A percentile compares a stretch with the other conserved stretches of the same genome.
Conservation (phyloP, 2,888 invertebrate species). For the Dione juno region DNA sequence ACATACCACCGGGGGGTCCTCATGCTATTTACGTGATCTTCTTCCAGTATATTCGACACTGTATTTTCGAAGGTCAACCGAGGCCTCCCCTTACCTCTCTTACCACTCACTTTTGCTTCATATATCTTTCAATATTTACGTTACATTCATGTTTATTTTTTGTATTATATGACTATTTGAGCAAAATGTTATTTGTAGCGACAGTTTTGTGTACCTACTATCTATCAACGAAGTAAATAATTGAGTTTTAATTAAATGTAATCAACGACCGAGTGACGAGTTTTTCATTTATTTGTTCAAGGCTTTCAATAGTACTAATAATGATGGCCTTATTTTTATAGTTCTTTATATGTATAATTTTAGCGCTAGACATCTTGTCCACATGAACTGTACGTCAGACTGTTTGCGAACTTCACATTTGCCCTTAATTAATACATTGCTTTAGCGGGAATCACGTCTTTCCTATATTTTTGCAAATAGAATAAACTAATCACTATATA, state of each 20-base stretch:
- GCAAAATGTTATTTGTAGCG: neutral
- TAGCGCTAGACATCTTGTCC: neutral
- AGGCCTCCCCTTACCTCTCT: too few relatives aligned
- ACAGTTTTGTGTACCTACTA: slow-evolving; percentile 10
- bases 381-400: neutral
- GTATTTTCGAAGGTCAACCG: too few relatives aligned
- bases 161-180: neutral
- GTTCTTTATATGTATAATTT: neutral
- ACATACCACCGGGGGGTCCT: too few relatives aligned
- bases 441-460: neutral
- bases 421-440: slow-evolving; percentile 9
- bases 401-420: slow-evolving; percentile 8
- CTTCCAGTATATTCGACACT: too few relatives aligned
- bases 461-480: neutral
- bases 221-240: slow-evolving; percentile 35
- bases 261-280: slow-evolving; percentile 18
- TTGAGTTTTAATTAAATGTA: slow-evolving; percentile 41
- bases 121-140: too few relatives aligned
- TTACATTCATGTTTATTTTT: too few relatives aligned
- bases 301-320: slow-evolving; percentile 22
- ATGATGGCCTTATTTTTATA: slow-evolving; percentile 7
- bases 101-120: too few relatives aligned
- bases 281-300: slow-evolving; percentile 34
- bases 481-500: neutral
- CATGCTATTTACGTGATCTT: too few relatives aligned